Percentiles rank a stretch among this genome's conserved stretches.
Evolutionary conservation across 2,113 vertebrate genomes (phyloP).

Genomic region (Esox niger): DNA sequence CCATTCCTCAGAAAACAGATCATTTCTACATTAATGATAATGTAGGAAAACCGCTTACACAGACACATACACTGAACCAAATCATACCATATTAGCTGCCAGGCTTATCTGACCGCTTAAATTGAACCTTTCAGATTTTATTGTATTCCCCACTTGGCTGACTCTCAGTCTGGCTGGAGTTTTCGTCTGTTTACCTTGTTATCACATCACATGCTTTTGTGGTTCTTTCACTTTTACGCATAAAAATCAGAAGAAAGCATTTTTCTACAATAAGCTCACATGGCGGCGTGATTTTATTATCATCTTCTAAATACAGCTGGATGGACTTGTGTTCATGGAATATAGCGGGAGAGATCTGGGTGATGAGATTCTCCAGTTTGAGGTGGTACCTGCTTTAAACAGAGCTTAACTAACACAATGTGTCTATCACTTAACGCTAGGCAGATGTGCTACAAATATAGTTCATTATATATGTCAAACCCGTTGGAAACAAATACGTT

Average conservation of each 20-base stretch:
- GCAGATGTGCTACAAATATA: no score
- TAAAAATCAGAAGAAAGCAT: constrained; percentile 23
- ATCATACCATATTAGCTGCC: no score
- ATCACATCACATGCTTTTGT: constrained; percentile 44
- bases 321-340: constrained; percentile 39
- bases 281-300: constrained; percentile 51
- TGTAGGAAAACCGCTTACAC: neutral
- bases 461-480: no score
- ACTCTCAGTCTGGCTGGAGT: constrained; percentile 4
- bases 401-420: neutral
- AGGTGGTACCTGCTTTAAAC: neutral
- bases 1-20: neutral
- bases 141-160: constrained; percentile 23
- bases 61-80: no score
- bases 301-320: constrained; percentile 50
- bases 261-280: constrained; percentile 31
- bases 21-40: neutral
- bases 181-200: constrained; percentile 7
- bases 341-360: constrained; percentile 27
- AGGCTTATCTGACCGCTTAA: no score
- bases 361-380: neutral
- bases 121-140: neutral
- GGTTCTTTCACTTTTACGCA: constrained; percentile 40
- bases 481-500: neutral
- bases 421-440: neutral